phyloP scores from a whole-genome alignment of 1,140 invertebrate species.

The Lepidurus packardi region DNA sequence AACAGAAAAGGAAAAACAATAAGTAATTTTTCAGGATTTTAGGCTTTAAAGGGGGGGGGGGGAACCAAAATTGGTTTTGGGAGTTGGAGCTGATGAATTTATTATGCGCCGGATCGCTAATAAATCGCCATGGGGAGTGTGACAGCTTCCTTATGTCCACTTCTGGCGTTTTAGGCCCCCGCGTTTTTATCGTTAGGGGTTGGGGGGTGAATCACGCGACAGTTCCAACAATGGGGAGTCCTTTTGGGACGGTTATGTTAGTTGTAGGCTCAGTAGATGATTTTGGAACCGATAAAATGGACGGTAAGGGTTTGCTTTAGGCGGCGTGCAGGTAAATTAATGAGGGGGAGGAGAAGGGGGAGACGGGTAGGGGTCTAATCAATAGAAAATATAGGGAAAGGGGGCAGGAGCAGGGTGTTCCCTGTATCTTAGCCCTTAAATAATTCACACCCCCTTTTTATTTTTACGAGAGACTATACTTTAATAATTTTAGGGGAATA shows the following conservation, averaged over 20 bases:
- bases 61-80: too few relatives aligned
- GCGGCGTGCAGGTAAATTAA: background rate
- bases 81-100: slow-evolving; percentile 16
- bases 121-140: background rate
- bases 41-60: too few relatives aligned
- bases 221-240: background rate
- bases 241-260: background rate
- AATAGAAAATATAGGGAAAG: background rate
- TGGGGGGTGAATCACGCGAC: background rate
- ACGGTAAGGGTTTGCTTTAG: background rate
- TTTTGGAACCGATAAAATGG: background rate
- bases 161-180: slow-evolving; percentile 2
- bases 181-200: slow-evolving; percentile 5
- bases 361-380: background rate
- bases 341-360: background rate
- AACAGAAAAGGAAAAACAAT: too few relatives aligned
- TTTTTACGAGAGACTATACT: too few relatives aligned
- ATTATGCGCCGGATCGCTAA: background rate
- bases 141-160: slow-evolving; percentile 21
- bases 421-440: too few relatives aligned
- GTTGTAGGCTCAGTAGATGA: slow-evolving; percentile 5
- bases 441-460: too few relatives aligned
- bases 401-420: too few relatives aligned
- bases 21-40: too few relatives aligned
- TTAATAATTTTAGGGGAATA: too few relatives aligned